Conservation (phyloP, 37 sponge, comb jelly and placozoan species). For the Theonella swinhoei region DNA sequence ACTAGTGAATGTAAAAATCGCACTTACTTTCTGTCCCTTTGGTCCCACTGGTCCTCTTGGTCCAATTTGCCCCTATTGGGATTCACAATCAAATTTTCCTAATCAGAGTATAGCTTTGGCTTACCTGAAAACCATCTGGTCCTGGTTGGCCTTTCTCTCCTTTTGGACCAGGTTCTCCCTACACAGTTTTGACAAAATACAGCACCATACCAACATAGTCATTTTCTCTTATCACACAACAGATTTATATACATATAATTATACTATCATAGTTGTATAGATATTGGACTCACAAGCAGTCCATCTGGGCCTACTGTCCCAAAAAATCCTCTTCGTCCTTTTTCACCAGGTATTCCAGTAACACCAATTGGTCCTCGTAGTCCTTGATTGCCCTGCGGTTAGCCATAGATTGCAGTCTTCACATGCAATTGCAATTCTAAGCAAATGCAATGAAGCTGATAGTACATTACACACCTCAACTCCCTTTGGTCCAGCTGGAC, state of each 20-base stretch:
- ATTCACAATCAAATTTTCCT: neutral
- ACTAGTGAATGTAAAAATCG: no score
- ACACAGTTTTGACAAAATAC: no score
- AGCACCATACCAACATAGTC: no score
- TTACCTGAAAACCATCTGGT: constrained; percentile 56
- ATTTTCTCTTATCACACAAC: neutral
- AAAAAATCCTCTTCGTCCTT: constrained; percentile 41
- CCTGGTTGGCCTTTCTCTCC: constrained; percentile 62
- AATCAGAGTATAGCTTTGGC: neutral
- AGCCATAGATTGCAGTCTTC: no score
- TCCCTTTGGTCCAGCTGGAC: constrained; percentile 49
- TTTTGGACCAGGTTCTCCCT: constrained; percentile 40
- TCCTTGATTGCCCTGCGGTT: constrained; percentile 27
- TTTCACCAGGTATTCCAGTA: constrained; percentile 12
- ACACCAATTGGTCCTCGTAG: constrained; percentile 13
- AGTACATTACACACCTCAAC: neutral
- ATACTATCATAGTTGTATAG: neutral
- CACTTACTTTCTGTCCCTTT: constrained; percentile 34
- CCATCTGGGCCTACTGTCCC: constrained; percentile 54
- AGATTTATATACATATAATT: no score
- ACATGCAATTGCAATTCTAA: no score
- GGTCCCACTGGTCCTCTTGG: constrained; percentile 33
- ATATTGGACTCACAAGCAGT: neutral
- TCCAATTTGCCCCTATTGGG: constrained; percentile 48
- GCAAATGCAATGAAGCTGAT: neutral